phyloP scores from a whole-genome alignment of 2,113 vertebrate species.

The Bungarus multicinctus region DNA sequence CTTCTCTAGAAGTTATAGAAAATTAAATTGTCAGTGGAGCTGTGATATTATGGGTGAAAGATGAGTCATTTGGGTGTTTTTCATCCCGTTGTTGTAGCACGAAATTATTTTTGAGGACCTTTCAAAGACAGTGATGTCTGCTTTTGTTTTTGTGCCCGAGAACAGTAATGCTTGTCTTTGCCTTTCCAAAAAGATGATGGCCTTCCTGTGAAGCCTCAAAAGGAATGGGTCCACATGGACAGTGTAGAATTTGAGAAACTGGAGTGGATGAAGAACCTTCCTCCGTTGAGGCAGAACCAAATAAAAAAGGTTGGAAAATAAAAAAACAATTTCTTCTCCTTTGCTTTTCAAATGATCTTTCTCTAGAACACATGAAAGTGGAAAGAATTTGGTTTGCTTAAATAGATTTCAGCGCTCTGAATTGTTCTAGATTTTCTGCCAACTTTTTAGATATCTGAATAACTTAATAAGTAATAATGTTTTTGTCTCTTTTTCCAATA shows the following conservation, averaged over 20 bases:
- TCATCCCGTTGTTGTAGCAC: neutral
- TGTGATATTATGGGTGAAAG: constrained; percentile 45
- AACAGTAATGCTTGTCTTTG: constrained; percentile 30
- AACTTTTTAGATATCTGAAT: neutral
- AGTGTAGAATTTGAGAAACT: constrained; percentile 90
- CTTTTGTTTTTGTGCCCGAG: neutral
- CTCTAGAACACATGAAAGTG: neutral
- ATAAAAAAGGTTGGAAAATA: constrained; percentile 78
- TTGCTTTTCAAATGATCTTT: neutral
- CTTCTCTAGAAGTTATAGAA: constrained; percentile 36
- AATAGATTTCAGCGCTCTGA: neutral
- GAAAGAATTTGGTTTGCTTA: neutral
- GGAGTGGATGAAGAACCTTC: constrained; percentile 89
- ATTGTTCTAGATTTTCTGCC: neutral
- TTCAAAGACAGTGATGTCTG: constrained; percentile 23
- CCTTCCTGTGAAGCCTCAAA: constrained; percentile 82
- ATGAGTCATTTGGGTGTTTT: constrained; percentile 23
- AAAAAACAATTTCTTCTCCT: neutral
- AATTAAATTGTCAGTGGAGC: constrained; percentile 46
- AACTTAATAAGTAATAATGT: neutral
- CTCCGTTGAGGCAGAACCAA: constrained; percentile 73
- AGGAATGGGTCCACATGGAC: constrained; percentile 94
- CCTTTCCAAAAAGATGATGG: constrained; percentile 43
- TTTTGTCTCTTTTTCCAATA: constrained; percentile 50
- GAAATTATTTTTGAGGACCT: constrained; percentile 1